Evolutionary conservation across 2,888 invertebrate genomes (phyloP).

Genomic region (Isoperla grammatica): DNA sequence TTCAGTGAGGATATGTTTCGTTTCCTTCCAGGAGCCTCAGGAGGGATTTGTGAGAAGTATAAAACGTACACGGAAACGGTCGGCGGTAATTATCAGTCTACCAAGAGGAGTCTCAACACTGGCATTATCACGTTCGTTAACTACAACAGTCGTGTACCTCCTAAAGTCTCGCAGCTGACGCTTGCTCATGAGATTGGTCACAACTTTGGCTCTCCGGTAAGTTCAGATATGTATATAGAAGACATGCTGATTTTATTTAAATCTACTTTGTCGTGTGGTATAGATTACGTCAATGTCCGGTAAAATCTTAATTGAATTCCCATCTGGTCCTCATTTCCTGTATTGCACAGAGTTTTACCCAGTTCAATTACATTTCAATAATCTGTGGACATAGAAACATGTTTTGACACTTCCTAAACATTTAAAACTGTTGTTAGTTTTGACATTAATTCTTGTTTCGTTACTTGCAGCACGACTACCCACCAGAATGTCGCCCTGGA

Average conservation of each 20-base stretch:
- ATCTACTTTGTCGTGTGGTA: not conserved
- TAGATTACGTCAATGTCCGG: not conserved
- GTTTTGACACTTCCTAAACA: too few species aligned
- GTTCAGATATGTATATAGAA: too few species aligned
- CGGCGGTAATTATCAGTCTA: slow-evolving; percentile 89
- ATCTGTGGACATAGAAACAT: too few species aligned
- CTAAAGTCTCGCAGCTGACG: slow-evolving; percentile 95
- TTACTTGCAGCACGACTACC: slow-evolving; percentile 80
- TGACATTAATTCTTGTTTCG: slow-evolving; percentile 28
- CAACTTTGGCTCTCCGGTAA: slow-evolving; percentile 96
- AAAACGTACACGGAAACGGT: slow-evolving; percentile 96
- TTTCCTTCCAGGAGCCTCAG: slow-evolving; percentile 72
- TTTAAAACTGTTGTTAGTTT: too few species aligned
- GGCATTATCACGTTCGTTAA: slow-evolving; percentile 99
- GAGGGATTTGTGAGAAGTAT: slow-evolving; percentile 97
- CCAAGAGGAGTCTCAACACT: slow-evolving; percentile 91
- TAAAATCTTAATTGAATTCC: too few species aligned
- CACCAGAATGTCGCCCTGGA: slow-evolving; percentile 84
- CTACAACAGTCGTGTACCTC: slow-evolving; percentile 94
- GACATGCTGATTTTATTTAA: not conserved
- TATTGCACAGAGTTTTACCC: too few species aligned
- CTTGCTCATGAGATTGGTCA: slow-evolving; percentile 98
- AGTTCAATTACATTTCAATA: too few species aligned
- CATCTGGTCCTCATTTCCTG: too few species aligned
- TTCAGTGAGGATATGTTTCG: slow-evolving; percentile 13